Evolutionary conservation across 2,113 vertebrate species (phyloP).

Genomic region (Ceuthmochares aereus): DNA sequence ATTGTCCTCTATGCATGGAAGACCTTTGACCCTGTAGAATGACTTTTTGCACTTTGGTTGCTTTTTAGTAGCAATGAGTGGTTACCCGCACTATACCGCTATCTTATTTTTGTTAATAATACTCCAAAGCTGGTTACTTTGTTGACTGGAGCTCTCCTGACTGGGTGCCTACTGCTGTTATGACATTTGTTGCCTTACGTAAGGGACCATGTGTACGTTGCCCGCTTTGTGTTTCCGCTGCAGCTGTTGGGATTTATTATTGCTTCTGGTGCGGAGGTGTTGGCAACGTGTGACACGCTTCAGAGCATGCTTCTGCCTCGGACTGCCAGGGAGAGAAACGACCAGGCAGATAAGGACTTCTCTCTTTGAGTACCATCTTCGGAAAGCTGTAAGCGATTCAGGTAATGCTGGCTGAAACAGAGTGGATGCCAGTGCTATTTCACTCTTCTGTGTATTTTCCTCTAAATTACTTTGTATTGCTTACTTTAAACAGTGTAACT

Average conservation of each 20-base stretch:
- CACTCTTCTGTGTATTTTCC: neutral
- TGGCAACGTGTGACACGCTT: neutral
- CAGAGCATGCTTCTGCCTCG: neutral
- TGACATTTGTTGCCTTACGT: neutral
- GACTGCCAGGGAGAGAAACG: neutral
- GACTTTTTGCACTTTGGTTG: rapidly evolving
- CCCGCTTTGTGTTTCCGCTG: neutral
- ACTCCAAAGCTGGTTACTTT: rapidly evolving
- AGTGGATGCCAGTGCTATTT: neutral
- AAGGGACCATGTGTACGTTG: rapidly evolving
- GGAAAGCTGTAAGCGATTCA: neutral
- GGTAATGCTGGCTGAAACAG: constrained; percentile 16
- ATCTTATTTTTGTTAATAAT: neutral
- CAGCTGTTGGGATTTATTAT: constrained; percentile 70
- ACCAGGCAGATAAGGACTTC: neutral
- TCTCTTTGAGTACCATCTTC: neutral
- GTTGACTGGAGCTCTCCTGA: neutral
- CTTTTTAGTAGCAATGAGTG: neutral
- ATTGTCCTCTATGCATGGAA: neutral
- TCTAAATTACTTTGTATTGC: neutral
- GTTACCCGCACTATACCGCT: rapidly evolving
- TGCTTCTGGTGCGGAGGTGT: neutral
- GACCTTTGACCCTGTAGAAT: neutral
- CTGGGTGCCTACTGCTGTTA: neutral
- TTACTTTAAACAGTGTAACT: neutral